Evolutionary conservation across 2,113 vertebrate species (phyloP).

Genomic region (Sinosuthora webbiana): DNA sequence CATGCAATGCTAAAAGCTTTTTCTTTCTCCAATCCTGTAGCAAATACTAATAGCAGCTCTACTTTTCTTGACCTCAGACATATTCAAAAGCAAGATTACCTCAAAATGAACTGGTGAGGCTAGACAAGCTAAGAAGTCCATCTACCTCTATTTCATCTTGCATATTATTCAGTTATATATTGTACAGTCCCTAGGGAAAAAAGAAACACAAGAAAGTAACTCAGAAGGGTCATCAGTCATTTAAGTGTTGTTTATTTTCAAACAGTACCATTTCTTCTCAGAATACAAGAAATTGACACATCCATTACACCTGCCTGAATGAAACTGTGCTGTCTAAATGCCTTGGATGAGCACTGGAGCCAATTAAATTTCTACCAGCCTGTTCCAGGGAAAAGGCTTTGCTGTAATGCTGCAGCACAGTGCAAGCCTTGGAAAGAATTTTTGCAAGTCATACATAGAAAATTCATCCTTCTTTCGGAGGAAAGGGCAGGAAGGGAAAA

Average conservation of each 20-base stretch:
- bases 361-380: background rate
- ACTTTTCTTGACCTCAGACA: background rate
- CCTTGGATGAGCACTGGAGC: background rate
- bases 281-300: background rate
- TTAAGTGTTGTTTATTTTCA: background rate
- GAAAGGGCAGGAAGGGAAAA: background rate
- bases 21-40: background rate
- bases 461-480: constrained; percentile 28
- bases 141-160: constrained; percentile 25
- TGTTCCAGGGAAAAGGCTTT: constrained; percentile 51
- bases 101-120: constrained; percentile 5
- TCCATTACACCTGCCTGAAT: background rate
- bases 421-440: background rate
- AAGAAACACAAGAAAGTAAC: background rate
- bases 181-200: background rate
- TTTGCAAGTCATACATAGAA: constrained; percentile 26
- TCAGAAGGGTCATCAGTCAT: background rate
- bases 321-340: background rate
- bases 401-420: background rate
- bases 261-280: background rate
- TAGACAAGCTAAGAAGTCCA: constrained; percentile 34
- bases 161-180: background rate
- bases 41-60: background rate
- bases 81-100: constrained; percentile 5
- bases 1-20: background rate